Conservation (phyloP, 2,113 vertebrate genomes). For the Camarhynchus parvulus region DNA sequence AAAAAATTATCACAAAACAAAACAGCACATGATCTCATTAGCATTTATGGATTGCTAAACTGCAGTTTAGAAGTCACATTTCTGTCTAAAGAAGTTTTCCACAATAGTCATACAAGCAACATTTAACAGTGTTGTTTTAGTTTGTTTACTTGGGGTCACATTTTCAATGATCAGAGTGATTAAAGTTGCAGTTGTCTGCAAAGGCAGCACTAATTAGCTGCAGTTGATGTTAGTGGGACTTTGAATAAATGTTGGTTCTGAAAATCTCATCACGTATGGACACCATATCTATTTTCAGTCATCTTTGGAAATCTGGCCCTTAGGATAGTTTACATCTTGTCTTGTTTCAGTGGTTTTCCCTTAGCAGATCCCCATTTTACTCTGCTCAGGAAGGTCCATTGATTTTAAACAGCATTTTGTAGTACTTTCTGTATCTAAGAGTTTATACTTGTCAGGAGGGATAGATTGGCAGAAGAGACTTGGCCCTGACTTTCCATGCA, state of each 20-base stretch:
- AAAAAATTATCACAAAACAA: slow-evolving; percentile 26
- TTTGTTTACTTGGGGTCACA: slow-evolving; percentile 12
- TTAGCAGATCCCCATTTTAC: not conserved
- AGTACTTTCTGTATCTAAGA: not conserved
- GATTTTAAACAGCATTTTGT: not conserved
- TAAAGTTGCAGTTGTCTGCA: not conserved
- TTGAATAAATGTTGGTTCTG: not conserved
- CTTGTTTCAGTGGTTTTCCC: not conserved
- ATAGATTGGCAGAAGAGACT: not conserved
- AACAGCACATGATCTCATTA: slow-evolving; percentile 20
- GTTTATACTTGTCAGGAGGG: not conserved
- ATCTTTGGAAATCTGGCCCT: not conserved
- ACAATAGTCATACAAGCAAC: not conserved
- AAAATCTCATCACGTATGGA: not conserved
- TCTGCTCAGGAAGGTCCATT: not conserved
- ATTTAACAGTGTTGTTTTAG: not conserved
- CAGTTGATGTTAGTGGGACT: not conserved
- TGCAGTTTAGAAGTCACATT: slow-evolving; percentile 31
- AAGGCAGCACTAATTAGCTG: not conserved
- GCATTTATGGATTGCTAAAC: slow-evolving; percentile 32
- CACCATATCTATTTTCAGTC: not conserved
- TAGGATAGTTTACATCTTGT: not conserved
- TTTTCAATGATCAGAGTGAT: not conserved
- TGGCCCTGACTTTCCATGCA: not conserved
- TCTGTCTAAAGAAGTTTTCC: slow-evolving; percentile 11